Percentiles rank a stretch among this genome's conserved stretches.
These are phyloP conservation scores for Darevskia mixta DNA, from an alignment of 2,797 vertebrate species.

Conservation along the genomic window DNA sequence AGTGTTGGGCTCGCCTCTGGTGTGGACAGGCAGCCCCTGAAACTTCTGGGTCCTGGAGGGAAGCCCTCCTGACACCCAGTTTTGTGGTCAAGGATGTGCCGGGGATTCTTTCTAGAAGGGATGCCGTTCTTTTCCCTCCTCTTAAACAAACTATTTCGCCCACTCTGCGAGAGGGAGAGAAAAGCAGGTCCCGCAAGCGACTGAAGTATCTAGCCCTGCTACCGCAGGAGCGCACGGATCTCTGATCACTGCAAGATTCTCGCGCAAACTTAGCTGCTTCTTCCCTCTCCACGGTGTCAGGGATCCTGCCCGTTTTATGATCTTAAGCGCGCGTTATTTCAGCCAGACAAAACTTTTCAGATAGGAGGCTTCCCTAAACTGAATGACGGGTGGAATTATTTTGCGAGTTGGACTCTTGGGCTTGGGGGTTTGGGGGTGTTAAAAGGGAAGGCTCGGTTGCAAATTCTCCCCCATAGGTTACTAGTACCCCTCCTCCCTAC, in stretches of 20 bases:
- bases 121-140: background rate
- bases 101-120: background rate
- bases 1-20: constrained; percentile 21
- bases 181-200: constrained; percentile 54
- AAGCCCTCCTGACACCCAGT: no score
- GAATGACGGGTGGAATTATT: constrained; percentile 49
- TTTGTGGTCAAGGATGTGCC: background rate
- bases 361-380: background rate
- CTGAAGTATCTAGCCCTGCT: constrained; percentile 15
- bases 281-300: background rate
- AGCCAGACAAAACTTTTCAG: background rate
- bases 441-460: constrained; percentile 51
- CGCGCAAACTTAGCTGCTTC: background rate
- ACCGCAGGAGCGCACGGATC: constrained; percentile 38
- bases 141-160: constrained; percentile 26
- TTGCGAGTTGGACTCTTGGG: background rate
- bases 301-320: background rate
- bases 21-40: constrained; percentile 13
- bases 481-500: background rate
- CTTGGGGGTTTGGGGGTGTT: background rate
- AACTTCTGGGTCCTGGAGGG: constrained; percentile 27
- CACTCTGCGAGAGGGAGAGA: background rate
- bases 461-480: background rate
- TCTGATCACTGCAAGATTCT: constrained; percentile 52
- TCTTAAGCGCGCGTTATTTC: constrained; percentile 21